These are phyloP conservation scores for Marronus borbonicus DNA, from an alignment of 2,888 invertebrate genomes.

Conservation along the genomic window DNA sequence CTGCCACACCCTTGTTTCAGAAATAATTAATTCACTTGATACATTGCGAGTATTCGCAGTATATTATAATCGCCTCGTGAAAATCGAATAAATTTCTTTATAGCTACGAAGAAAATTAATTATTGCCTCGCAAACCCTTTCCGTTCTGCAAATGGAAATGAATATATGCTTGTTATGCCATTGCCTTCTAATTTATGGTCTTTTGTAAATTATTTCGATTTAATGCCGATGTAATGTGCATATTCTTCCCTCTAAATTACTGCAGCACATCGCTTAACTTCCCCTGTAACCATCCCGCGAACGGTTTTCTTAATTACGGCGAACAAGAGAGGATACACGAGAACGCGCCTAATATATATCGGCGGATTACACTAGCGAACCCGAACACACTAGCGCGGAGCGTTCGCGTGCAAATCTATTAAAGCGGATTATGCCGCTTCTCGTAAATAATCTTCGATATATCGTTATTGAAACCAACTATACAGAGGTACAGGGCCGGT, in stretches of 20 bases:
- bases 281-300: slow-evolving; percentile 15
- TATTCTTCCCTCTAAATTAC: slow-evolving; percentile 9
- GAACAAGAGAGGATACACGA: slow-evolving; percentile 30
- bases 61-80: too few relatives aligned
- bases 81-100: too few relatives aligned
- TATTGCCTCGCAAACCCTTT: too few relatives aligned
- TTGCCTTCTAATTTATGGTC: too few relatives aligned
- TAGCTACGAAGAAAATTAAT: too few relatives aligned
- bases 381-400: neutral
- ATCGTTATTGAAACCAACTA: slow-evolving; percentile 20
- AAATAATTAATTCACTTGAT: too few relatives aligned
- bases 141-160: too few relatives aligned
- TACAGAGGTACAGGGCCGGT: neutral
- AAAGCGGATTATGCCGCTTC: slow-evolving; percentile 36
- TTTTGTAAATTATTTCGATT: slow-evolving; percentile 6
- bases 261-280: slow-evolving; percentile 8
- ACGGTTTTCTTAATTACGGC: slow-evolving; percentile 36
- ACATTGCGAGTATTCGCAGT: too few relatives aligned
- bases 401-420: slow-evolving; percentile 29
- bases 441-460: slow-evolving; percentile 32
- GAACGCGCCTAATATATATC: slow-evolving; percentile 2
- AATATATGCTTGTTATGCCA: too few relatives aligned
- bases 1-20: too few relatives aligned
- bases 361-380: neutral
- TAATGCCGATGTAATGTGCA: neutral